Base-by-base conservation (phyloP, 1,140 invertebrate species). In the Drosophila athabasca region DNA sequence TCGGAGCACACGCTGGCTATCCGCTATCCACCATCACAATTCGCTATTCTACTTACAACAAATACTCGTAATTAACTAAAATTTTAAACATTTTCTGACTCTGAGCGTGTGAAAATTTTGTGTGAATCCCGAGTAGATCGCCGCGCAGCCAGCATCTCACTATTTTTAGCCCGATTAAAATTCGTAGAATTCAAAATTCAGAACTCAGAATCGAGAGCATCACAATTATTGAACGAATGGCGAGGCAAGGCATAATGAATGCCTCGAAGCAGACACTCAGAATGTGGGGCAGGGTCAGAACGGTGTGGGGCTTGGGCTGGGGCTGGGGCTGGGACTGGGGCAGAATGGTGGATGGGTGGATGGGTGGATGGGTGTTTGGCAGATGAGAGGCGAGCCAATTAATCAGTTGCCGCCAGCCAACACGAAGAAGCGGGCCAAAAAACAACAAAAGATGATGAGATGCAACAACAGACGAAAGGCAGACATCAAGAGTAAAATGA, bases 331-430 rank as follows among this genome's bases (percentile, higher is more conserved):
- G 26, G 31, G 24, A 13, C 43, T 3, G 17, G 9, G 17, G 43
- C 11, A 29, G n/a, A 8, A 19, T 31, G 29, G 29, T 31, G 29
- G 29, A 31, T 35, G 35, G 35, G 6, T 7, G 29, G 2, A 29
- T 8, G 29, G 29, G 3, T 13, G n/a, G 35, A 39, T 39, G 35
- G 35, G 35, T 13, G 35, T 39, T 39, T 13, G 35, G 13, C 35
- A 39, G 11, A 39, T 39, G 35, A 31, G n/a, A 19, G 66, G 64
- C 51, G 35, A 50, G 64, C n/a, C 52, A 69, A 69, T 69, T 69
- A 69, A 69, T 69, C 67, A 69, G 67, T 19, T 69, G 67, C 67
- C 67, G 67, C 67, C 67, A 69, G 58, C 67, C 69, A 58, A 58
- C 52, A 66, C 26, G 8, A 48, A 19, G 17, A 22, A 19, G 19